A percentile compares a stretch with the other conserved stretches of the same genome.
Evolutionary conservation across 2,797 vertebrate genomes (phyloP).

Genomic region (Poecilia gillii): DNA sequence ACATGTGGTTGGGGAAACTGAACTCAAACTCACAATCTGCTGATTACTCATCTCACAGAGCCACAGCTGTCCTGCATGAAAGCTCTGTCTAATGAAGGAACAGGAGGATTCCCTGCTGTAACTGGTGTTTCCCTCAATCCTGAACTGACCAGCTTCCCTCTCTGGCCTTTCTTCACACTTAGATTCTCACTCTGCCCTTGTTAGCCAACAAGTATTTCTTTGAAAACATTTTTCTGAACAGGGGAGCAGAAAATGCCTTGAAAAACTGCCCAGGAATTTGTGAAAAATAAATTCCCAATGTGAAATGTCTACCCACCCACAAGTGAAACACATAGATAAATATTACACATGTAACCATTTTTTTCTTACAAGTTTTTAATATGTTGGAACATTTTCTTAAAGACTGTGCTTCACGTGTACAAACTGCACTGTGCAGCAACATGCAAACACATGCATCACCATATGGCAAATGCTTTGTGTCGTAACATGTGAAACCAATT

Average conservation of each 20-base stretch:
- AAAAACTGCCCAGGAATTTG: not conserved
- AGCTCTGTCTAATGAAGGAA: not conserved
- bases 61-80: not conserved
- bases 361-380: not conserved
- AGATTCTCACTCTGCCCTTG: not conserved
- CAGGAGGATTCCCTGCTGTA: not conserved
- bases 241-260: not conserved
- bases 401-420: not conserved
- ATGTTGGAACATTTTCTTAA: not conserved
- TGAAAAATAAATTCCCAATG: not conserved
- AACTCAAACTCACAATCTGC: not conserved
- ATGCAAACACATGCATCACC: not conserved
- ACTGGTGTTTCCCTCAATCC: not conserved
- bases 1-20: not conserved
- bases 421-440: not conserved
- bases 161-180: no score
- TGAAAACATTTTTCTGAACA: not conserved
- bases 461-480: not conserved
- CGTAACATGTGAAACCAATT: not conserved
- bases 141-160: not conserved
- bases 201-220: not conserved
- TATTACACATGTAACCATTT: not conserved
- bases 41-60: not conserved
- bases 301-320: no score
- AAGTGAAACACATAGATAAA: not conserved